Evolutionary conservation across 30 jellyfish, hydroid and myxozoan species (phyloP).

Genomic region (Turritopsis dohrnii): DNA sequence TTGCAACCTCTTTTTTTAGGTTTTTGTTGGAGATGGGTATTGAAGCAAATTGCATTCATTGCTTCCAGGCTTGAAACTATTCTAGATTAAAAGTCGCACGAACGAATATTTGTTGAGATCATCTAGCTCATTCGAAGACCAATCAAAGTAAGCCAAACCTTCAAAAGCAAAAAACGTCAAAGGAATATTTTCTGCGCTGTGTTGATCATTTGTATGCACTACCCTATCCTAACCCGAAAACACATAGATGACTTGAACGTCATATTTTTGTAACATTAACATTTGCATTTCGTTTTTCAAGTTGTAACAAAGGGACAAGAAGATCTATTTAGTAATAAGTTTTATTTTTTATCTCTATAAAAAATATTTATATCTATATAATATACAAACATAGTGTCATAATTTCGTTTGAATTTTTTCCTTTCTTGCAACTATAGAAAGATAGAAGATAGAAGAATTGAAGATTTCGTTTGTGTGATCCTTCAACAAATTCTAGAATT

Average conservation of each 20-base stretch:
- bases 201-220: too few relatives aligned
- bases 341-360: neutral
- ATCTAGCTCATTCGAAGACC: too few relatives aligned
- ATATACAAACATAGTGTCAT: neutral
- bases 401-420: neutral
- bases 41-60: neutral
- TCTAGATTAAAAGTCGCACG: neutral
- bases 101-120: neutral
- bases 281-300: neutral
- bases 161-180: too few relatives aligned
- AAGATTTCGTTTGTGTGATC: too few relatives aligned
- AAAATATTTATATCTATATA: neutral
- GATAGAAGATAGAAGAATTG: neutral
- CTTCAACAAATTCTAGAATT: too few relatives aligned
- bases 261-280: too few relatives aligned
- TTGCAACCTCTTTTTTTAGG: neutral
- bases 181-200: too few relatives aligned
- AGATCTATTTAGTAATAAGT: neutral
- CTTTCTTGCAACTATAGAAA: neutral
- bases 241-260: too few relatives aligned
- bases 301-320: neutral
- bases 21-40: neutral
- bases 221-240: too few relatives aligned
- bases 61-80: neutral
- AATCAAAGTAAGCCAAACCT: too few relatives aligned